Evolutionary conservation across 2,113 vertebrate genomes (phyloP), one percentile per base, ranked within the genome.

Genomic region (Heterotilapia buettikoferi): DNA sequence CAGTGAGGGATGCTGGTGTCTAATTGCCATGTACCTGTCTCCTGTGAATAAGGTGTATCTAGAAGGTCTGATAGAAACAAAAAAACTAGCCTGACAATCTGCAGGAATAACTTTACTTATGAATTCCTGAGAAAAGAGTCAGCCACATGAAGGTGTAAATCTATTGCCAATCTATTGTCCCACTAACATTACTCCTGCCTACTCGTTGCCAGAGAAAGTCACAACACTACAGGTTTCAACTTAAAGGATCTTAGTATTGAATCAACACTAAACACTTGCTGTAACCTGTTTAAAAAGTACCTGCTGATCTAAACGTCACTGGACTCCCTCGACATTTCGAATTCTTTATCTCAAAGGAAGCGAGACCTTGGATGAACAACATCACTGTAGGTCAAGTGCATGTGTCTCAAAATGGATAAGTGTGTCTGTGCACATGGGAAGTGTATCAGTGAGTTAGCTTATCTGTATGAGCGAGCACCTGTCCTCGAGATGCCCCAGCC

Each of bases 401-500:
- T 66, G 47, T 56, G 26, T 54, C 52, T 73, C 19, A 4, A 16
- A 6, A 19, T 56, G 82, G 80, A 38, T 26, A 61, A 36, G 33
- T 63, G 52, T 76, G 76, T 56, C 19, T 73, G 61, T 73, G 86
- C 57, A 53, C 83, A 59, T 33, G 33, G 50, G 80, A 84, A 84
- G 85, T 80, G 86, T 87, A 63, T 93, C 85, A 56, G 84, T 53
- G 83, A 61, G 59, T 89, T 59, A 47, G 86, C 90, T 92, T 91
- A 90, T 95, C 73, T 91, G 88, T 93, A 73, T 93, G 88, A 91
- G 87, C 43, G 21, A 91, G 89, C 86, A 88, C 87, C 91, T 88
- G 89, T 90, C 92, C 83, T 89, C 33, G 2, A 83, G 57, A 87
- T 80, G 91, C 84, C 85, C 89, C 88, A 89, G 93, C 83, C 93